Evolutionary conservation across 2,888 invertebrate genomes (phyloP).

Genomic region (Crepidodera aurea): DNA sequence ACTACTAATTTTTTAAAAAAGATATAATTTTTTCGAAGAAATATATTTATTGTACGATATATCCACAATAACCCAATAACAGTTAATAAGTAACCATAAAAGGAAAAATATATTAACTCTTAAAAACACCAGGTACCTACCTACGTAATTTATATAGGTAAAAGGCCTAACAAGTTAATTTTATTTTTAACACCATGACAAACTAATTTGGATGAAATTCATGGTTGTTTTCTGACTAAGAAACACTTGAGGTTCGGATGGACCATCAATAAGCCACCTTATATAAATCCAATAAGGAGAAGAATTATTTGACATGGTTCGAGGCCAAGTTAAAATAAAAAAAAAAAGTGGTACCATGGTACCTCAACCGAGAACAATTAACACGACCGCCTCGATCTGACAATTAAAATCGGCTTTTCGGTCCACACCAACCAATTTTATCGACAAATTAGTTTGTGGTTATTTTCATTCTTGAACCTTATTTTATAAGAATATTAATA

Average conservation of each 20-base stretch:
- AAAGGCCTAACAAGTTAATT: constrained; percentile 3
- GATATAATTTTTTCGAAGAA: too few species aligned
- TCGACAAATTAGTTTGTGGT: constrained; percentile 57
- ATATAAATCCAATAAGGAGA: constrained; percentile 24
- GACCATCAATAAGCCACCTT: constrained; percentile 22
- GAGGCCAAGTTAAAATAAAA: constrained; percentile 15
- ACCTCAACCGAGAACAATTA: constrained; percentile 50
- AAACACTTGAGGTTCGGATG: background rate
- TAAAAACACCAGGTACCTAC: background rate
- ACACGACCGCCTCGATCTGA: constrained; percentile 55
- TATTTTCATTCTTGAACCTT: constrained; percentile 2
- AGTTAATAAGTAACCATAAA: background rate
- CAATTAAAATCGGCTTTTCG: constrained; percentile 60
- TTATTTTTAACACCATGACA: constrained; percentile 12
- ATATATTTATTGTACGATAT: too few species aligned
- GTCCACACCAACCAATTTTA: constrained; percentile 56
- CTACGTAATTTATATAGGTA: background rate
- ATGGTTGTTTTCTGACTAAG: constrained; percentile 2
- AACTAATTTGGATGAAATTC: constrained; percentile 13
- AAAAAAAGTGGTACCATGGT: constrained; percentile 23
- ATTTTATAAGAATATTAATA: too few species aligned
- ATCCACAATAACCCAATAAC: too few species aligned
- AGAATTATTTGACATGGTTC: constrained; percentile 25
- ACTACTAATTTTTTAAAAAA: too few species aligned
- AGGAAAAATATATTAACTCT: background rate